Percentiles rank a stretch among this genome's conserved stretches.
phyloP scores from a whole-genome alignment of 1,140 invertebrate genomes.

The Euwallacea similis region DNA sequence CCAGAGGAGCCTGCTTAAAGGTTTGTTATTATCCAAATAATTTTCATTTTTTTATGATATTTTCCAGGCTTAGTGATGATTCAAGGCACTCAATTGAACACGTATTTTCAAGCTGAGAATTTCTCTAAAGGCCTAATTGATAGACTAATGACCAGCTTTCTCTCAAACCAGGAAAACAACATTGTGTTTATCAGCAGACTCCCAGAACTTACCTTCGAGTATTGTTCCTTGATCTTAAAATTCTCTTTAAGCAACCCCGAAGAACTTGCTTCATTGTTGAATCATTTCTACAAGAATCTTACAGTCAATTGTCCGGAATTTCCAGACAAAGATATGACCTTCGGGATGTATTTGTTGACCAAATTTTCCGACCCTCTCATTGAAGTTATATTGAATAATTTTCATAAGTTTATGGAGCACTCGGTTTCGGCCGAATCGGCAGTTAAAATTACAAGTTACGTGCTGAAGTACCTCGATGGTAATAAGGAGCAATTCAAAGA shows the following conservation, averaged over 20 bases:
- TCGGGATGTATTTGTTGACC: conserved; percentile 38
- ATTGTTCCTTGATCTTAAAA: conserved; percentile 33
- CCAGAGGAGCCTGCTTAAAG: conserved; percentile 40
- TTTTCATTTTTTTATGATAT: background rate
- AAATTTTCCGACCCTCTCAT: conserved; percentile 36
- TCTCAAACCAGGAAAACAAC: background rate
- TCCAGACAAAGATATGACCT: conserved; percentile 7
- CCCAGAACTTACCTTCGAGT: conserved; percentile 32
- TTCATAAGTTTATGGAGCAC: conserved; percentile 36
- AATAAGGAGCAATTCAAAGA: conserved; percentile 18
- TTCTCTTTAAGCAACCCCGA: conserved; percentile 34
- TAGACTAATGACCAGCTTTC: conserved; percentile 22
- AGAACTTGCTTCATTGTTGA: conserved; percentile 32
- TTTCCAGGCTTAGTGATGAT: conserved; percentile 26
- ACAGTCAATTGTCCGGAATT: conserved; percentile 32
- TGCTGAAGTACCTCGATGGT: conserved; percentile 7
- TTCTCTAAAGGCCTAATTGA: conserved; percentile 26
- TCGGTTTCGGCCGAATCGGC: background rate
- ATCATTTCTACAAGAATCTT: conserved; percentile 27
- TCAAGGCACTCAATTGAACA: conserved; percentile 9
- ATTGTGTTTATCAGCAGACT: conserved; percentile 32
- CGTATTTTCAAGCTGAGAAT: conserved; percentile 4
- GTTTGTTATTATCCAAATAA: conserved; percentile 5
- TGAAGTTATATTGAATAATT: conserved; percentile 27
- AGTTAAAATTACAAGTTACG: conserved; percentile 5